phyloP scores from a whole-genome alignment of 2,888 invertebrate species.

The Eurytoma californica region DNA sequence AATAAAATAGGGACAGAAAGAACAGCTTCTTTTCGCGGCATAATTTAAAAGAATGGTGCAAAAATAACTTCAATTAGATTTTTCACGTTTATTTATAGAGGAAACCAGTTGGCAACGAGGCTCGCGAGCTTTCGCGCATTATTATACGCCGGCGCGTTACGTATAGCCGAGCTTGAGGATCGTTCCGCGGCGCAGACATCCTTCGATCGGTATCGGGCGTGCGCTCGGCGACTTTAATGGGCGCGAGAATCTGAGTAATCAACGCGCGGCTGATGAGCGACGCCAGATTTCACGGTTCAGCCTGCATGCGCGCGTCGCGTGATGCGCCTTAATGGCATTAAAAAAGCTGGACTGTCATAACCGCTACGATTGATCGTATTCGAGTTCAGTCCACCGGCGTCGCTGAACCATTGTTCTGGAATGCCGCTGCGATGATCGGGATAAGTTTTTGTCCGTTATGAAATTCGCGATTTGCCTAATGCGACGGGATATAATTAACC shows the following conservation, averaged over 20 bases:
- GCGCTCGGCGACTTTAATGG: conserved; percentile 27
- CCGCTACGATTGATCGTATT: too few species aligned
- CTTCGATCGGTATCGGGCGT: conserved; percentile 18
- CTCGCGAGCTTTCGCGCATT: conserved; percentile 11
- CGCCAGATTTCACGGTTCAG: conserved; percentile 8
- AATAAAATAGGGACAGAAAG: too few species aligned
- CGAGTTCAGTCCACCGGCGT: too few species aligned
- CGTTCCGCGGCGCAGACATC: neutral
- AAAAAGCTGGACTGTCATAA: too few species aligned
- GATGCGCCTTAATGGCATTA: neutral
- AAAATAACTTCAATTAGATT: too few species aligned
- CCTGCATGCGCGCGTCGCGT: neutral
- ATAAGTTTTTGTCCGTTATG: too few species aligned
- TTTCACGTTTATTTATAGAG: neutral
- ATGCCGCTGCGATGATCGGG: too few species aligned
- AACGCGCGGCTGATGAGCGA: neutral
- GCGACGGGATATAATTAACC: too few species aligned
- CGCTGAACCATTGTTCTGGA: too few species aligned
- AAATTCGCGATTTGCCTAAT: too few species aligned
- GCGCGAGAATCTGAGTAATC: conserved; percentile 37
- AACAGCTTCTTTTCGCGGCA: too few species aligned
- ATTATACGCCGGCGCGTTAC: neutral
- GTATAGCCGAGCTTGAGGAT: neutral
- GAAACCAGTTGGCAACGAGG: conserved; percentile 12
- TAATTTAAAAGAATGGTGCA: too few species aligned